Percentiles rank a stretch among this genome's conserved stretches.
Conservation (phyloP, 2,888 invertebrate genomes). For the Platycheirus rosarum region DNA sequence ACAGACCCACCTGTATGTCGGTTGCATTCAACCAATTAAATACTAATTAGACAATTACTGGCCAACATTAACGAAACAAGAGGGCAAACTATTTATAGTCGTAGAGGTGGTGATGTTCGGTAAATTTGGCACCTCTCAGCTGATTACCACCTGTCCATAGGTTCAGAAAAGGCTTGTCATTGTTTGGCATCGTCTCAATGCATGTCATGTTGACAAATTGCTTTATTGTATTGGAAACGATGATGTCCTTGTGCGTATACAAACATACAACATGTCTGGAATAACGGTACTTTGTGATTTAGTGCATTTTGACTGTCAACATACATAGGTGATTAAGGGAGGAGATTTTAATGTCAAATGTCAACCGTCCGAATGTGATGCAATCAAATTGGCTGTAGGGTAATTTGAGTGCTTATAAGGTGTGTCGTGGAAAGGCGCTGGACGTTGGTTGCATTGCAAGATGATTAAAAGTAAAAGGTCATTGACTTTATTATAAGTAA, state of each 20-base stretch:
- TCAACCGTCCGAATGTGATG: neutral
- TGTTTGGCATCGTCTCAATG: neutral
- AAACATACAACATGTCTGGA: neutral
- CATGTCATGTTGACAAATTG: conserved; percentile 9
- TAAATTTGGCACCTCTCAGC: conserved; percentile 10
- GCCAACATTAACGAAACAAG: conserved; percentile 7
- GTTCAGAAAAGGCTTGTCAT: conserved; percentile 21
- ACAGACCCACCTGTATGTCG: neutral
- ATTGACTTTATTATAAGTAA: too few relatives aligned
- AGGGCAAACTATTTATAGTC: conserved; percentile 10
- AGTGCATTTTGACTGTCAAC: neutral
- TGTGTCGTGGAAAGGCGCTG: neutral
- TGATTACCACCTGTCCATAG: conserved; percentile 17
- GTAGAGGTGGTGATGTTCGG: neutral
- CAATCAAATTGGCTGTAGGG: neutral
- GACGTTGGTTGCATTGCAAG: neutral
- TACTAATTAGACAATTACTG: conserved; percentile 63
- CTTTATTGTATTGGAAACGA: neutral
- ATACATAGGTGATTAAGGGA: neutral
- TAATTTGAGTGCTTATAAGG: neutral
- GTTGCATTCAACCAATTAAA: conserved; percentile 58
- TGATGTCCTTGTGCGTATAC: neutral
- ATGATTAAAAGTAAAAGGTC: neutral
- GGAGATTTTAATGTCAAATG: neutral
- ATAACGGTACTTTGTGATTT: neutral